Evolutionary conservation across 2,113 vertebrate species (phyloP).

Genomic region (Pseudorhombus dupliciocellatus): DNA sequence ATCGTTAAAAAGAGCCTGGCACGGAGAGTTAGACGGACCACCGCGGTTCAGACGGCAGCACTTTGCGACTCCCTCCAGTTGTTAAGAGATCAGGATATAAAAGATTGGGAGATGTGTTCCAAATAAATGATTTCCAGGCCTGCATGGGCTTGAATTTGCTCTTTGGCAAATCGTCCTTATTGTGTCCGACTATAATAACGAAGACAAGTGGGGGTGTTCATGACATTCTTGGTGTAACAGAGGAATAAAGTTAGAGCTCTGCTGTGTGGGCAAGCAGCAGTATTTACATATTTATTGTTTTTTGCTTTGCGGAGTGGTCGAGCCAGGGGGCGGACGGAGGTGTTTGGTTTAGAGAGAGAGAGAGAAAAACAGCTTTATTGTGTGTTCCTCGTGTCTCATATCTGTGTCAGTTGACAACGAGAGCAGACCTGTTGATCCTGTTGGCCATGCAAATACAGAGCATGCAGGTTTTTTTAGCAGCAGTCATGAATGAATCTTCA

Average conservation of each 20-base stretch:
- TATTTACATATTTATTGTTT: constrained; percentile 36
- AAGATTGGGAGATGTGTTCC: constrained; percentile 18
- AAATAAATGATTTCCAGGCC: constrained; percentile 10
- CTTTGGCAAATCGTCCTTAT: constrained; percentile 22
- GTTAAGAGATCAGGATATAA: constrained; percentile 40
- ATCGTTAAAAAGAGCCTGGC: neutral
- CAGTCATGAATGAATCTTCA: neutral
- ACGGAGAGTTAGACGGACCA: neutral
- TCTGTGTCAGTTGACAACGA: constrained; percentile 19
- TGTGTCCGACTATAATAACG: constrained; percentile 9
- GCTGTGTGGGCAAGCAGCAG: neutral
- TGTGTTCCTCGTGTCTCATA: neutral
- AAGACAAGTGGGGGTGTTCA: constrained; percentile 9
- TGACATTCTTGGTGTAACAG: constrained; percentile 9
- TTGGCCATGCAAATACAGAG: neutral
- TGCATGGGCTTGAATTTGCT: constrained; percentile 7
- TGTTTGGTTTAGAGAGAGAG: neutral
- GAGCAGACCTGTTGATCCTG: neutral
- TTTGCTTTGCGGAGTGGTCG: neutral
- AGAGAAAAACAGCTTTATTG: constrained; percentile 4
- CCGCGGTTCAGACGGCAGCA: neutral
- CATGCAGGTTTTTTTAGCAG: constrained; percentile 27
- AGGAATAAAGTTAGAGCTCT: constrained; percentile 3
- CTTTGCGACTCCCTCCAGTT: neutral
- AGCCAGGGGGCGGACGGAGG: neutral